Evolutionary conservation across 2,888 invertebrate genomes (phyloP), one percentile per base, ranked within the genome.

Genomic region (Platynereis dumerilii): DNA sequence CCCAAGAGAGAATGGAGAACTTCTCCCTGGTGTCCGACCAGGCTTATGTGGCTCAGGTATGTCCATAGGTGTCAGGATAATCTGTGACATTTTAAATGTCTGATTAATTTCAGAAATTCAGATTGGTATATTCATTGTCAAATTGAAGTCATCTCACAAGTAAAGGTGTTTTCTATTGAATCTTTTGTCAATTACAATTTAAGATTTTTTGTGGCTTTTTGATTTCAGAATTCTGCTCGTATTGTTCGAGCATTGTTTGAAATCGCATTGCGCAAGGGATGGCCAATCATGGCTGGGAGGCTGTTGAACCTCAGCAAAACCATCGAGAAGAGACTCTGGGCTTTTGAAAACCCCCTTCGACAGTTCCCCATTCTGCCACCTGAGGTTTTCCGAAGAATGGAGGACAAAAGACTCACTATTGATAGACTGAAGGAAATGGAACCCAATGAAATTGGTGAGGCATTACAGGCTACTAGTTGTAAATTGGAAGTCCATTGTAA

Each of bases 211-310:
- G n/a, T n/a, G n/a, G n/a, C n/a, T n/a, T 53, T 29, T 58, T 58
- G 7, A 55, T n/a, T 53, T 3, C 78, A 96, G 91, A 98, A 97
- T 85, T 91, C 94, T 10, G 90, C 91, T 0, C 89, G 98, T 62
- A 94, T 99, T 74, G 89, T 92, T 7, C 88, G 98, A 48, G 96
- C 96, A 0, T 85, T 98, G 42, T 99, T 98, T 84, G 97, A 99
- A 79, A 92, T 98, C 69, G 92, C 93, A 0, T 85, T 97, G 5
- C 88, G 93, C 29, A 91, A 91, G 76, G 94, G 94, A 80, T 95
- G 94, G 87, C 92, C 98, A 0, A 87, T 93, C 71, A 89, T 97
- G 87, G 91, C 98, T 0, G 91, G 90, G 0, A 87, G 94, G 5
- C 90, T 97, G 72, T 87, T 99, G 0, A 89, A 88, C 74, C 88